Conservation (phyloP, 2,113 vertebrate species). For the Dendropsophus ebraccatus region DNA sequence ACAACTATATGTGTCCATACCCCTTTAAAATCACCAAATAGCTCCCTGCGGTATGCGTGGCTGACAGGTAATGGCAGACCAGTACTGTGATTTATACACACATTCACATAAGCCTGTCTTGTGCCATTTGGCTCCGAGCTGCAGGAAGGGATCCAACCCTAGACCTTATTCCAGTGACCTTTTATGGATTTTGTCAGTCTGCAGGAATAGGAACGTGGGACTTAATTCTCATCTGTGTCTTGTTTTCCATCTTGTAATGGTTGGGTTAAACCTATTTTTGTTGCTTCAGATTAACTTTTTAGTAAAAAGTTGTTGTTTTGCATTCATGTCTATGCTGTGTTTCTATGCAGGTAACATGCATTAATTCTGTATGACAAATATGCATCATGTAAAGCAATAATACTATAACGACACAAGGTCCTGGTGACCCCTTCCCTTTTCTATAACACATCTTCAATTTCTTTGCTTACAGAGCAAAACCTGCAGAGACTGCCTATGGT, state of each 20-base stretch:
- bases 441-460: no score
- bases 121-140: constrained; percentile 8
- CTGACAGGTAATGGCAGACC: not conserved
- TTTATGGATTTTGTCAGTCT: constrained; percentile 40
- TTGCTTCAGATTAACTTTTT: not conserved
- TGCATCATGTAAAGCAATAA: not conserved
- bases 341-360: not conserved
- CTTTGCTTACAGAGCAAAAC: no score
- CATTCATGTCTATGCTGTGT: not conserved
- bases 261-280: not conserved
- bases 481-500: no score
- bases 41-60: no score
- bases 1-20: not conserved
- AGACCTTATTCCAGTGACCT: constrained; percentile 1
- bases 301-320: not conserved
- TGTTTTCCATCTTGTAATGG: not conserved
- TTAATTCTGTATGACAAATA: not conserved
- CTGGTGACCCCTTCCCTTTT: no score
- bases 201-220: not conserved
- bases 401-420: no score
- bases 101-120: not conserved
- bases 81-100: not conserved
- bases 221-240: not conserved
- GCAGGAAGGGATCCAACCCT: constrained; percentile 24
- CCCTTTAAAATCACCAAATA: not conserved